A percentile compares a stretch with the other conserved stretches of the same genome.
Conservation (phyloP, 2,888 invertebrate species). For the Cephonodes hylas region DNA sequence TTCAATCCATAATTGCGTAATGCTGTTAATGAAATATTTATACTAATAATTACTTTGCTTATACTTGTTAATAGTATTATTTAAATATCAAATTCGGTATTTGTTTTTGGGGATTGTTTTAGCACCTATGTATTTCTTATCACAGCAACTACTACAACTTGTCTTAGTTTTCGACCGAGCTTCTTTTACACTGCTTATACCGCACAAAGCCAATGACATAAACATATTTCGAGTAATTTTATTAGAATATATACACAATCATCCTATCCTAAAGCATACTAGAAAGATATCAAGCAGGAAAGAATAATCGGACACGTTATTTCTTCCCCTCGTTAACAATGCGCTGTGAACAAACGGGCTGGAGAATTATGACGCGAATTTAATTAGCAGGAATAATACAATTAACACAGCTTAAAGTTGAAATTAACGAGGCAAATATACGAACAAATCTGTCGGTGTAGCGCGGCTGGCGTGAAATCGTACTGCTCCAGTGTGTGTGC, state of each 20-base stretch:
- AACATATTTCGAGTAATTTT: no score
- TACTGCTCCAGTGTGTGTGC: neutral
- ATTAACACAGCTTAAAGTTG: constrained; percentile 7
- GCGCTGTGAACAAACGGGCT: neutral
- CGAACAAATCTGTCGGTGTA: neutral
- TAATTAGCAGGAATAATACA: constrained; percentile 4
- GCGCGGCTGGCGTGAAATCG: neutral
- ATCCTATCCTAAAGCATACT: neutral
- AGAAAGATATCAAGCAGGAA: neutral
- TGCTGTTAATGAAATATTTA: no score
- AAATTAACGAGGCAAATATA: constrained; percentile 9
- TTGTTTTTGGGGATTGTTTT: no score
- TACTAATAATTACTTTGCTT: no score
- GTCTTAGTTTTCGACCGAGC: no score
- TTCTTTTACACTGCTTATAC: no score
- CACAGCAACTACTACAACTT: no score
- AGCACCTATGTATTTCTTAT: no score
- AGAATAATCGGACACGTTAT: neutral
- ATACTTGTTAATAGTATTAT: no score
- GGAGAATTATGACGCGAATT: constrained; percentile 7
- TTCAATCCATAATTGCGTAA: no score
- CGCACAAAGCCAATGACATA: no score
- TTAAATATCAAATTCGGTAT: no score
- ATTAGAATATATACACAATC: neutral
- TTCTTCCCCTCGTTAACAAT: neutral